These are phyloP conservation scores for Panthera uncia DNA, from an alignment of 2,113 vertebrate genomes.

Conservation along the genomic window DNA sequence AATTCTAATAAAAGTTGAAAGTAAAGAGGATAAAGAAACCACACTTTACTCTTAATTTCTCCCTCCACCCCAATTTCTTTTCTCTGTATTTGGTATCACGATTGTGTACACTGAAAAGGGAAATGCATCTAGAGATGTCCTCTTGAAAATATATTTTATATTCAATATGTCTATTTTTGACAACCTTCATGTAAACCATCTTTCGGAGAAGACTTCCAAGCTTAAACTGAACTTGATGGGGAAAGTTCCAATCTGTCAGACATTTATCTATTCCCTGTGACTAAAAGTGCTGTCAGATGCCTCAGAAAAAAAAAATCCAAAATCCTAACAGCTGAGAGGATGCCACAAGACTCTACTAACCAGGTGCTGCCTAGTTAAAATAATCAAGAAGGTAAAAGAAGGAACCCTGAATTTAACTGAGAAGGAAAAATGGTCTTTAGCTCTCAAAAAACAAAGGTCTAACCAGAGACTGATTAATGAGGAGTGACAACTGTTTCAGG, in stretches of 20 bases:
- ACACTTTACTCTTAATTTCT: neutral
- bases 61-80: neutral
- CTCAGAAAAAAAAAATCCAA: neutral
- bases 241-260: neutral
- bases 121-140: neutral
- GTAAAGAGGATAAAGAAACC: neutral
- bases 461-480: neutral
- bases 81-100: neutral
- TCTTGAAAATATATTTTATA: conserved; percentile 6
- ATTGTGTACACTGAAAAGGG: neutral
- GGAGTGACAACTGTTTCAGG: neutral
- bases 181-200: neutral
- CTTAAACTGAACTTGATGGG: neutral
- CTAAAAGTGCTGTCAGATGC: neutral
- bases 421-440: conserved; percentile 17
- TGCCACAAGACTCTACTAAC: neutral
- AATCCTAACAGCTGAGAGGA: neutral
- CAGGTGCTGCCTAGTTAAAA: neutral
- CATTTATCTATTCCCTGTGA: neutral
- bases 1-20: conserved; percentile 28
- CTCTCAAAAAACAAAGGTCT: neutral
- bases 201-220: conserved; percentile 14
- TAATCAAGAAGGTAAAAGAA: neutral
- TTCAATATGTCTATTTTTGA: conserved; percentile 9
- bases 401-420: neutral